Evolutionary conservation across 2,888 invertebrate genomes (phyloP).

Genomic region (Trachelus troglodyta): DNA sequence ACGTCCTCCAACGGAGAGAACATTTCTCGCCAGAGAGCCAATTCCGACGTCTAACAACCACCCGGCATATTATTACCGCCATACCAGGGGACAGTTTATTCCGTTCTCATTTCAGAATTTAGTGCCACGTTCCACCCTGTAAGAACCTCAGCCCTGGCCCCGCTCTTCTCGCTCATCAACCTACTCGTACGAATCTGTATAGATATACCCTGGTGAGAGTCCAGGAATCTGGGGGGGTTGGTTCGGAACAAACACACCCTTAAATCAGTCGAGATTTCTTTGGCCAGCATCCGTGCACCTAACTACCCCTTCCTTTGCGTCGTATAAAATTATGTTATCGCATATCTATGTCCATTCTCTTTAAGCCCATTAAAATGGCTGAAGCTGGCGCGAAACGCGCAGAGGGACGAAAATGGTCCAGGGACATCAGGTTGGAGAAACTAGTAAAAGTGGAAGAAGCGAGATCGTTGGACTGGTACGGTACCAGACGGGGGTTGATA

Average conservation of each 20-base stretch:
- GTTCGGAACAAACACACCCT: constrained; percentile 12
- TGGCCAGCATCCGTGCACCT: constrained; percentile 20
- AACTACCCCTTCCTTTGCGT: neutral
- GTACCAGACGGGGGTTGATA: neutral
- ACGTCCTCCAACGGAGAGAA: constrained; percentile 27
- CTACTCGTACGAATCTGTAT: constrained; percentile 11
- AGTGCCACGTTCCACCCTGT: constrained; percentile 40
- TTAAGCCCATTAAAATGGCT: neutral
- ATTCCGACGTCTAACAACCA: constrained; percentile 34
- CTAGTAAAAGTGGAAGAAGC: neutral
- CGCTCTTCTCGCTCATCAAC: constrained; percentile 1
- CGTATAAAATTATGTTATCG: neutral
- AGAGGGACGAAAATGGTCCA: neutral
- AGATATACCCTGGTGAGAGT: constrained; percentile 18
- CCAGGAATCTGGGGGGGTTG: neutral
- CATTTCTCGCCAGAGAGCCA: constrained; percentile 42
- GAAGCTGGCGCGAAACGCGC: neutral
- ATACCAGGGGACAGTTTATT: constrained; percentile 57
- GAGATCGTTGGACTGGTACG: neutral
- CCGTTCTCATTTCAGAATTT: constrained; percentile 60
- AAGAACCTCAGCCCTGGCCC: constrained; percentile 40
- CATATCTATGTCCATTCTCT: neutral
- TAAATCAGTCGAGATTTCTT: constrained; percentile 44
- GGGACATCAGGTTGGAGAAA: neutral
- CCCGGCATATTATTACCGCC: constrained; percentile 54